phyloP scores from a whole-genome alignment of 1,140 invertebrate genomes.

The Drosophila asahinai region DNA sequence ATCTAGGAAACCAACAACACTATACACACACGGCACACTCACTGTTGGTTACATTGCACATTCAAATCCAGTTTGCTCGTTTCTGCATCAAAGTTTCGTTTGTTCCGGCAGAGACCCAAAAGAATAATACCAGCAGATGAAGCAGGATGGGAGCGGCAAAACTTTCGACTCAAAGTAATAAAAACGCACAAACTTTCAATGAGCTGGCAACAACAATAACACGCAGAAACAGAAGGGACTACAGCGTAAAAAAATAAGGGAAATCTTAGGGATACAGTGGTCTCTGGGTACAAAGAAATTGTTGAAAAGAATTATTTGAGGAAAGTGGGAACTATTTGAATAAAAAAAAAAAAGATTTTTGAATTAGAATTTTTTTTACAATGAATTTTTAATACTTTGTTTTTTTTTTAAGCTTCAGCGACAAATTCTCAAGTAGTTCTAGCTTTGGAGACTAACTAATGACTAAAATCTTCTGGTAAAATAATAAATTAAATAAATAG shows the following conservation, averaged over 20 bases:
- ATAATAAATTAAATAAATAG: too few relatives aligned
- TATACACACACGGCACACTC: constrained; percentile 28
- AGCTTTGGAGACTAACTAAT: too few relatives aligned
- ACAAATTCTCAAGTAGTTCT: too few relatives aligned
- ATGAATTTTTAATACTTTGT: too few relatives aligned
- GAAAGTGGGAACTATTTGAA: too few relatives aligned
- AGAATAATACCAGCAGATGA: constrained; percentile 53
- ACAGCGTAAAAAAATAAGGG: background rate
- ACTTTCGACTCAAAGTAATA: constrained; percentile 75
- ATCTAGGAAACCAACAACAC: constrained; percentile 8
- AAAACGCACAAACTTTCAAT: constrained; percentile 82
- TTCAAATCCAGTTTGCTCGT: constrained; percentile 45
- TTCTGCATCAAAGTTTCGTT: constrained; percentile 56
- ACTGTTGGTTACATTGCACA: constrained; percentile 35
- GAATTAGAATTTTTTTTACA: too few relatives aligned
- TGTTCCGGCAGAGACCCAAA: constrained; percentile 37
- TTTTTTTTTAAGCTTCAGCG: too few relatives aligned
- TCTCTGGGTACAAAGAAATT: too few relatives aligned
- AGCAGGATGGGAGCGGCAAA: constrained; percentile 11
- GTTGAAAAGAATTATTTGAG: background rate
- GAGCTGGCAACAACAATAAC: constrained; percentile 63
- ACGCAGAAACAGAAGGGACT: constrained; percentile 14
- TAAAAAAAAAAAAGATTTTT: background rate
- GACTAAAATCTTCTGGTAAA: too few relatives aligned
- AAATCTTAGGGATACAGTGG: constrained; percentile 8